Conservation (phyloP, 2,113 vertebrate species). For the Carassius auratus region DNA sequence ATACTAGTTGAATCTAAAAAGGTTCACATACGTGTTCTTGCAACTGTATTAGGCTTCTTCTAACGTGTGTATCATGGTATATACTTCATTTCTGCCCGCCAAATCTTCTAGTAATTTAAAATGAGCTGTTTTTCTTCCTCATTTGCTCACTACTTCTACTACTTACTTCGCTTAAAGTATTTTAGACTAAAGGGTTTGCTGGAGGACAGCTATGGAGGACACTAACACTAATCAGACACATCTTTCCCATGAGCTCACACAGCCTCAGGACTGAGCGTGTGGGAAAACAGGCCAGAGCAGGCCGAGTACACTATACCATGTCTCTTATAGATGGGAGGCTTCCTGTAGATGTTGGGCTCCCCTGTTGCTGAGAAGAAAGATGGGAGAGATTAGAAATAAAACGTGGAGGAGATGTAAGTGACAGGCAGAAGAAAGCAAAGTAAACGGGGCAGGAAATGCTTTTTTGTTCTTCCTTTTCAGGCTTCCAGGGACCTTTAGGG, state of each 20-base stretch:
- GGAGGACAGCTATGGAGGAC: conserved; percentile 5
- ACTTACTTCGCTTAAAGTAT: not conserved
- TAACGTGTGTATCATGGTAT: no score
- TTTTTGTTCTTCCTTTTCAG: conserved; percentile 21
- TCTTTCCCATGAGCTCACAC: conserved; percentile 40
- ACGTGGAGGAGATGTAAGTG: conserved; percentile 64
- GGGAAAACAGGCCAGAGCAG: conserved; percentile 66
- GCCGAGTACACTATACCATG: conserved; percentile 86
- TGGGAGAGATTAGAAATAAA: conserved; percentile 65
- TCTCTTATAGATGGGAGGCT: conserved; percentile 97
- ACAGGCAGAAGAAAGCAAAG: conserved; percentile 34
- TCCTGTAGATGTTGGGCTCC: conserved; percentile 98
- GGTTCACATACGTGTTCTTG: no score
- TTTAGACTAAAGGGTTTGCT: not conserved
- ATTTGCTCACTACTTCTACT: not conserved
- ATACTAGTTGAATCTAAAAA: no score
- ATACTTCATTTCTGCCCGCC: no score
- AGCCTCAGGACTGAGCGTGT: conserved; percentile 29
- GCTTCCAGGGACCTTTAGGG: conserved; percentile 28
- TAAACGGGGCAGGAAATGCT: conserved; percentile 41
- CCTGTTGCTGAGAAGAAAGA: conserved; percentile 83
- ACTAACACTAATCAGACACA: conserved; percentile 38
- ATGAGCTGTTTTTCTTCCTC: not conserved
- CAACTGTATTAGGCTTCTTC: no score
- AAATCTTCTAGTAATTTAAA: not conserved